Conservation (phyloP, 2,113 vertebrate species). For the Catagonus wagneri region DNA sequence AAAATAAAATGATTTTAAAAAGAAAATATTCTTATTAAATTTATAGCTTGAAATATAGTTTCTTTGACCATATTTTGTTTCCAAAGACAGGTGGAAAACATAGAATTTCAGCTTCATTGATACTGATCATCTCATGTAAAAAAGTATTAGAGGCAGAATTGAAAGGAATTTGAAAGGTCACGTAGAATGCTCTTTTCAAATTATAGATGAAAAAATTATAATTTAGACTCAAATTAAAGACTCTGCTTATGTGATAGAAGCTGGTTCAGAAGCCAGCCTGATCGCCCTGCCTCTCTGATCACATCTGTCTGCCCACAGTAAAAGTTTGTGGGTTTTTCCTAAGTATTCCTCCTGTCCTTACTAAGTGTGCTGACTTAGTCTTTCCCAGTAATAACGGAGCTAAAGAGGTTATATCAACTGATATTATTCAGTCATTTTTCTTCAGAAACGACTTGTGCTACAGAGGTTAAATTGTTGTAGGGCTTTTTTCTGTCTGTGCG, state of each 20-base stretch:
- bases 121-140: not conserved
- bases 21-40: conserved; percentile 10
- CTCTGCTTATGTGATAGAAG: not conserved
- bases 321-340: not conserved
- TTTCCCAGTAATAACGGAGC: not conserved
- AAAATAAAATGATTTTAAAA: not conserved
- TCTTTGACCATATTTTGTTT: conserved; percentile 19
- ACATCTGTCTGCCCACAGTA: not conserved
- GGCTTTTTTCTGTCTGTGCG: not conserved
- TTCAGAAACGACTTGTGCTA: not conserved
- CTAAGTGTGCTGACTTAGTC: not conserved
- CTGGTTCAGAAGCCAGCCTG: not conserved
- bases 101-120: not conserved
- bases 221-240: no score
- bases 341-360: not conserved
- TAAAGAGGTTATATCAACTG: not conserved
- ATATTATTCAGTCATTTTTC: not conserved
- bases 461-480: not conserved
- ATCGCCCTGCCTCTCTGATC: not conserved
- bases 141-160: not conserved
- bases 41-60: not conserved
- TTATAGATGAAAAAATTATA: not conserved
- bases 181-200: conserved; percentile 36
- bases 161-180: not conserved
- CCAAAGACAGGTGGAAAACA: not conserved